Evolutionary conservation across 2,888 invertebrate genomes (phyloP).

Genomic region (Molorchus minor): DNA sequence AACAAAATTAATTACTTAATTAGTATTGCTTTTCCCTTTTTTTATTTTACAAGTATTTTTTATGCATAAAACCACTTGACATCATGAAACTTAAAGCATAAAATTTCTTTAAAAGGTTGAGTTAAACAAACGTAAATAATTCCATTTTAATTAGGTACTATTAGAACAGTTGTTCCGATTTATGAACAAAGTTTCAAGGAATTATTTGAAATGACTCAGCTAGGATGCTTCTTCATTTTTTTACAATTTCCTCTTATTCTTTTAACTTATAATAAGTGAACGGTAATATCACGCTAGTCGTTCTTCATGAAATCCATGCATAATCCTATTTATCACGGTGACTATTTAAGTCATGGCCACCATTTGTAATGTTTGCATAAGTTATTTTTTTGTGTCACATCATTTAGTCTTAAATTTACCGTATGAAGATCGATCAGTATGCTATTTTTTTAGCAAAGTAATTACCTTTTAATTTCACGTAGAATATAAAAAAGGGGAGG

Average conservation of each 20-base stretch:
- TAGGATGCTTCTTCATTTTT: neutral
- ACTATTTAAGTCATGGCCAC: conserved; percentile 2
- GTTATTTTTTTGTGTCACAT: neutral
- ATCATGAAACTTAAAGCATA: too few relatives aligned
- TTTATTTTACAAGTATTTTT: too few relatives aligned
- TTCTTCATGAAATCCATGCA: conserved; percentile 6
- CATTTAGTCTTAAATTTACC: neutral
- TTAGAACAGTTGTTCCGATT: too few relatives aligned
- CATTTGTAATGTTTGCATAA: neutral
- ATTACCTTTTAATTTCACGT: neutral
- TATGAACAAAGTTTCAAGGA: too few relatives aligned
- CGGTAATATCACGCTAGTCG: neutral
- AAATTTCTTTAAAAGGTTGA: too few relatives aligned
- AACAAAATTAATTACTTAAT: too few relatives aligned
- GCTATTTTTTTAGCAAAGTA: neutral
- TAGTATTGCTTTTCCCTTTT: too few relatives aligned
- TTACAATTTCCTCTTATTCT: neutral
- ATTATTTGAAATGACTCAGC: neutral
- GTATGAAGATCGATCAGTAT: neutral
- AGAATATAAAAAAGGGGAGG: neutral
- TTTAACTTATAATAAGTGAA: neutral
- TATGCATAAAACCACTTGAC: too few relatives aligned
- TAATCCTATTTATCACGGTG: conserved; percentile 4
- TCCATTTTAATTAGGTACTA: too few relatives aligned
- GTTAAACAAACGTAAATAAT: too few relatives aligned